Evolutionary conservation across 2,797 vertebrate species (phyloP), one percentile per base, ranked within the genome.

Genomic region (Halcyon leucocephala): DNA sequence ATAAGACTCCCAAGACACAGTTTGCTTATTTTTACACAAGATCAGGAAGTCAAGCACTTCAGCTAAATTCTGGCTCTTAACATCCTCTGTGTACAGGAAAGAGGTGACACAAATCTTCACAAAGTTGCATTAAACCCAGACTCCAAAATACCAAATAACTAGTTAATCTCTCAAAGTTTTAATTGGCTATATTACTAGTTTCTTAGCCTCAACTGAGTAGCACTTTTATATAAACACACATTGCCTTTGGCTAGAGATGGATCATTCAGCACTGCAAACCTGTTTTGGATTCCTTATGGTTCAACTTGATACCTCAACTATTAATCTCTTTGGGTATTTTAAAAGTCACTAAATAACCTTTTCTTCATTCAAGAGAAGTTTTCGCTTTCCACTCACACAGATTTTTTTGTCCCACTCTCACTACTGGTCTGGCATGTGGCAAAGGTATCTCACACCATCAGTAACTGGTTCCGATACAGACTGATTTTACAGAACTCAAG

Each of bases 361-460:
- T 33, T 69, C 21, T 28, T 31, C 31, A 66, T 1, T 46, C 2
- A n/a, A 16, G 28, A 70, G 18, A 65, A 60, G 24, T 41, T 84
- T 54, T 82, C 49, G 19, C 66, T 49, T 49, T 21, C 9, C 73
- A 83, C 48, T 29, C 39, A 6, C 1, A 1, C 16, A 8, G n/a
- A 55, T 60, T 42, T 52, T 52, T 42, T 19, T 44, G 42, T 9
- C 17, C 42, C 20, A 28, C 42, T 76, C 46, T 91, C 48, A 17
- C 33, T 26, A 12, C 55, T 73, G 86, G 78, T 94, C 83, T 96
- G 81, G 81, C 78, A 82, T 7, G 83, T 58, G 95, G 94, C 70
- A 49, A 58, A 92, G 58, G 26, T 95, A 96, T 96, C 95, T 94
- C 54, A 76, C 92, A 94, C 94, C 91, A 96, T 93, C 90, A 93